Conservation (phyloP, 2,888 invertebrate species). For the Adineta ricciae region DNA sequence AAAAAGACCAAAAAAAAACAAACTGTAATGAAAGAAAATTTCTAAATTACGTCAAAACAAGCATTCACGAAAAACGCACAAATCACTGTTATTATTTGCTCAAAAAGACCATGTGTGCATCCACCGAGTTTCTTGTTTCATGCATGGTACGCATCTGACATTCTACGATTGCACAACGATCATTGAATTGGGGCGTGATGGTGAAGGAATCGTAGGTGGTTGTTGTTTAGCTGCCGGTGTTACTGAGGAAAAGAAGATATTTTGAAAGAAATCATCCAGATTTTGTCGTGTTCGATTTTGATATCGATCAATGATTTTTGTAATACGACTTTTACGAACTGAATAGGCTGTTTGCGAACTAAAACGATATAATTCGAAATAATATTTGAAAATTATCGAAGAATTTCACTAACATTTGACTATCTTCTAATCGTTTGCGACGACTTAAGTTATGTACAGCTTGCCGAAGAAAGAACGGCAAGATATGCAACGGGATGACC, state of each 20-base stretch:
- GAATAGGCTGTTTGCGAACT: conserved; percentile 94
- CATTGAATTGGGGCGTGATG: neutral
- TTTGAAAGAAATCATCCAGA: conserved; percentile 37
- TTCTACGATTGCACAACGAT: conserved; percentile 2
- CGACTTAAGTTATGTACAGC: conserved; percentile 76
- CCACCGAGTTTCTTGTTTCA: neutral
- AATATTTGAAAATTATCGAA: neutral
- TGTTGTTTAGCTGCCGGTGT: neutral
- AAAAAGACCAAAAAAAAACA: neutral
- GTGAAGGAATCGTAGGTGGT: neutral
- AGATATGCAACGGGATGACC: conserved; percentile 68
- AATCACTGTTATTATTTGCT: neutral
- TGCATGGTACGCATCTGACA: neutral
- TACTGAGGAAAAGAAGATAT: neutral
- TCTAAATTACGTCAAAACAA: conserved; percentile 7
- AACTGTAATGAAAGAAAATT: neutral
- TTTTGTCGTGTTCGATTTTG: conserved; percentile 49
- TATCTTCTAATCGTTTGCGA: conserved; percentile 62
- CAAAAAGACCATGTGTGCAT: neutral
- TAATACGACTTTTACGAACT: conserved; percentile 76
- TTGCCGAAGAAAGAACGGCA: conserved; percentile 71
- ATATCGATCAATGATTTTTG: conserved; percentile 84
- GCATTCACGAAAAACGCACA: neutral
- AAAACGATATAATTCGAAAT: conserved; percentile 35
- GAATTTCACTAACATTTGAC: neutral